A percentile compares a stretch with the other conserved stretches of the same genome.
Evolutionary conservation across 2,888 invertebrate genomes (phyloP).

Genomic region (Erebia epiphron): DNA sequence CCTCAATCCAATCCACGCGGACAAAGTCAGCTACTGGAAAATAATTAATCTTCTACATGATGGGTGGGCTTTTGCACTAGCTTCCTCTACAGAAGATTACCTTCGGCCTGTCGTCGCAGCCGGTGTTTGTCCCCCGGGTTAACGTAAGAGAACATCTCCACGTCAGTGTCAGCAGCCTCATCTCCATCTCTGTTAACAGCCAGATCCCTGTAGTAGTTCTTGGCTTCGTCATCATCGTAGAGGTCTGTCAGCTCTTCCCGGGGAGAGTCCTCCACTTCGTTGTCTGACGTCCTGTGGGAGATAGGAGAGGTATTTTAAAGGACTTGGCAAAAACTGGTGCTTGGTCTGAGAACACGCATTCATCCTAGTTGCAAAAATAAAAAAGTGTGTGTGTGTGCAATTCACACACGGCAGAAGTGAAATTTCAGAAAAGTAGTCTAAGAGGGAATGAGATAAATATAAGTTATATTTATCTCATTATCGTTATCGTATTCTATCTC

Average conservation of each 20-base stretch:
- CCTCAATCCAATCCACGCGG: too few species aligned
- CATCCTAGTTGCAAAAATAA: too few species aligned
- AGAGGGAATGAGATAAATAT: too few species aligned
- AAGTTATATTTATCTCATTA: too few species aligned
- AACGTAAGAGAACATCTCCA: conserved; percentile 47
- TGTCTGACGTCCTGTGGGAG: conserved; percentile 40
- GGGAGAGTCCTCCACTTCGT: conserved; percentile 40
- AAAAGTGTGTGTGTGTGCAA: too few species aligned
- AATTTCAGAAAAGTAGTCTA: too few species aligned
- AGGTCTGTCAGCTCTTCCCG: conserved; percentile 39
- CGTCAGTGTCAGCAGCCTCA: conserved; percentile 41
- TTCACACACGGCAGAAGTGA: too few species aligned
- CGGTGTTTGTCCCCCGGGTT: conserved; percentile 26
- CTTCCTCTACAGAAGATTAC: conserved; percentile 23
- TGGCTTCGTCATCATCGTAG: conserved; percentile 41
- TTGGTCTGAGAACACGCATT: too few species aligned
- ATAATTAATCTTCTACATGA: too few species aligned
- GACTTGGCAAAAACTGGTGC: background rate
- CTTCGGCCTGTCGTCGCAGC: conserved; percentile 26
- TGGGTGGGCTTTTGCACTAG: too few species aligned
- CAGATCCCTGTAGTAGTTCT: conserved; percentile 46
- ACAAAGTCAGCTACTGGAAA: too few species aligned
- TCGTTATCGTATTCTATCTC: too few species aligned
- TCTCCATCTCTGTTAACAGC: conserved; percentile 47
- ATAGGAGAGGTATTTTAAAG: background rate